phyloP scores from a whole-genome alignment of 2,888 invertebrate genomes.

The Macrosiphum euphorbiae region DNA sequence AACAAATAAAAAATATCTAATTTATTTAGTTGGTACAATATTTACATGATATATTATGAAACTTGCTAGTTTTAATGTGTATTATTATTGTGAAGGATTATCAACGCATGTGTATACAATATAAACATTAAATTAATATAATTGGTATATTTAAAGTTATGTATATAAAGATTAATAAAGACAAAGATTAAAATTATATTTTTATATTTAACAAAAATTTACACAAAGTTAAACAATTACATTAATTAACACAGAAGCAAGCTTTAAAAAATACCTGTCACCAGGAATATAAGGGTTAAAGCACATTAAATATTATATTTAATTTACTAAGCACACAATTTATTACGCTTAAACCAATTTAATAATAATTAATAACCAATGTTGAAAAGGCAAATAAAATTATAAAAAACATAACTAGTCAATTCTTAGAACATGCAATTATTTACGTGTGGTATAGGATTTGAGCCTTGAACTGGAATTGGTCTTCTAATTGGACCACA shows the following conservation, averaged over 20 bases:
- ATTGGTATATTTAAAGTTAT: neutral
- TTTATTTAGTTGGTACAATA: neutral
- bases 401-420: neutral
- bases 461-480: slow-evolving; percentile 9
- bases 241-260: neutral
- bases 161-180: neutral
- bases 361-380: neutral
- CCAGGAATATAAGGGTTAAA: neutral
- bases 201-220: neutral
- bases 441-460: slow-evolving; percentile 39
- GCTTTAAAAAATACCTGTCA: neutral
- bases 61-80: neutral
- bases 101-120: neutral
- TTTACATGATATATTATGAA: neutral
- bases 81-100: neutral
- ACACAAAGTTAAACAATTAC: neutral
- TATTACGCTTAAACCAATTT: neutral
- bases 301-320: neutral
- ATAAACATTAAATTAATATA: neutral
- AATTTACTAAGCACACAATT: neutral
- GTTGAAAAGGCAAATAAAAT: neutral
- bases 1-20: neutral
- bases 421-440: slow-evolving; percentile 20
- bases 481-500: slow-evolving; percentile 42
- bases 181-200: neutral